phyloP scores from a whole-genome alignment of 2,113 vertebrate genomes.

The Strigops habroptila region DNA sequence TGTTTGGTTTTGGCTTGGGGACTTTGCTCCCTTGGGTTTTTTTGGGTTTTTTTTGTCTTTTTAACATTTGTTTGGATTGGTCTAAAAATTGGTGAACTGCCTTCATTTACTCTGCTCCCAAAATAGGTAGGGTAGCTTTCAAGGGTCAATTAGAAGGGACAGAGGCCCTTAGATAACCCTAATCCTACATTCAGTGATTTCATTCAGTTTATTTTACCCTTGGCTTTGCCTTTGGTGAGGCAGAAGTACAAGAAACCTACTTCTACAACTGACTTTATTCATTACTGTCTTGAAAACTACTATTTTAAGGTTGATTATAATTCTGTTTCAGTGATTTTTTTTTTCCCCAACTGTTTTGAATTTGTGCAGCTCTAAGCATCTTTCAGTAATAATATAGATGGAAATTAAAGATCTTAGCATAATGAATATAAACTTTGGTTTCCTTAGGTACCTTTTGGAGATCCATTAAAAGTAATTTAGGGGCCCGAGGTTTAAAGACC shows the following conservation, averaged over 20 bases:
- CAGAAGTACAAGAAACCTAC: neutral
- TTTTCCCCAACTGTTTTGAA: neutral
- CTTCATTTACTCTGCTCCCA: neutral
- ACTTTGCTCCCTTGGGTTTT: neutral
- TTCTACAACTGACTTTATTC: neutral
- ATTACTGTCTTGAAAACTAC: neutral
- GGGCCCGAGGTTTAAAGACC: neutral
- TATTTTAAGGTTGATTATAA: slow-evolving; percentile 31
- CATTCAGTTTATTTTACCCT: neutral
- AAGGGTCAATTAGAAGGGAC: neutral
- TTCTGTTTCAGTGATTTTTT: neutral
- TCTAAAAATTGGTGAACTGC: neutral
- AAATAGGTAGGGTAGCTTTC: neutral
- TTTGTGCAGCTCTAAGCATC: neutral
- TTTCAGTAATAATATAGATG: neutral
- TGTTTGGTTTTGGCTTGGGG: neutral
- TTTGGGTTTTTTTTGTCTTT: neutral
- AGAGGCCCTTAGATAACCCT: neutral
- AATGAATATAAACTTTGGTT: neutral
- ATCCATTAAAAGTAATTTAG: neutral
- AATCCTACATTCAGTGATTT: neutral
- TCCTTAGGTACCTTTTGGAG: neutral
- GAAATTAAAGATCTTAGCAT: neutral
- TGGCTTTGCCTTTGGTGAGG: neutral
- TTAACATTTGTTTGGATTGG: neutral